phyloP scores from a whole-genome alignment of 2,797 vertebrate species.

The Danio kyathit region DNA sequence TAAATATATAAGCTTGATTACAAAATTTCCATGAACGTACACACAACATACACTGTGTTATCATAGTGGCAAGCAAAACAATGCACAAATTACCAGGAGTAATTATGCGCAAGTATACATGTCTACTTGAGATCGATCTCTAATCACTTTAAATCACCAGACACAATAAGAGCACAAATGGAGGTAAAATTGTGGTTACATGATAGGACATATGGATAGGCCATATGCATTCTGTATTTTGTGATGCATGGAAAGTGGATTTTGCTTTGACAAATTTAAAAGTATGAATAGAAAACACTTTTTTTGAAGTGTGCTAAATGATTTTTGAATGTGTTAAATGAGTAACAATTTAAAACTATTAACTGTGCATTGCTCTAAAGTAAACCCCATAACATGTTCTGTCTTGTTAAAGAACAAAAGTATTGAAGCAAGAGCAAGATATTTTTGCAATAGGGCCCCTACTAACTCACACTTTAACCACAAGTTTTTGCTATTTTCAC shows the following conservation, averaged over 20 bases:
- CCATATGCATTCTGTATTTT: neutral
- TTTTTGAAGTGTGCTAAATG: neutral
- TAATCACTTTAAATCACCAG: neutral
- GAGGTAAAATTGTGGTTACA: neutral
- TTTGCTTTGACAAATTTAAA: constrained; percentile 15
- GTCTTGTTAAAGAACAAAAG: no score
- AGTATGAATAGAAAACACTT: neutral
- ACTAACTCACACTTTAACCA: neutral
- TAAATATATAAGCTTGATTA: neutral
- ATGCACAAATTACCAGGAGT: neutral
- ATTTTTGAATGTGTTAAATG: neutral
- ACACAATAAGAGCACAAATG: neutral
- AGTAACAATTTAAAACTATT: neutral
- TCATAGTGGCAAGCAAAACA: neutral
- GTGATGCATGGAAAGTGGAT: no score
- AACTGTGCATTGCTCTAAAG: no score
- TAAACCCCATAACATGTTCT: no score
- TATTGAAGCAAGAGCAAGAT: neutral
- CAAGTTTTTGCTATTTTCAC: neutral
- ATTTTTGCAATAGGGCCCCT: neutral
- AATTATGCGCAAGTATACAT: no score
- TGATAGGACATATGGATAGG: neutral
- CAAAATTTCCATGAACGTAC: neutral
- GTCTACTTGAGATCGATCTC: neutral
- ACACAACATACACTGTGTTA: neutral